Percentiles rank a stretch among this genome's conserved stretches.
Evolutionary conservation across 2,888 invertebrate species (phyloP).

Genomic region (Zygaena filipendulae): DNA sequence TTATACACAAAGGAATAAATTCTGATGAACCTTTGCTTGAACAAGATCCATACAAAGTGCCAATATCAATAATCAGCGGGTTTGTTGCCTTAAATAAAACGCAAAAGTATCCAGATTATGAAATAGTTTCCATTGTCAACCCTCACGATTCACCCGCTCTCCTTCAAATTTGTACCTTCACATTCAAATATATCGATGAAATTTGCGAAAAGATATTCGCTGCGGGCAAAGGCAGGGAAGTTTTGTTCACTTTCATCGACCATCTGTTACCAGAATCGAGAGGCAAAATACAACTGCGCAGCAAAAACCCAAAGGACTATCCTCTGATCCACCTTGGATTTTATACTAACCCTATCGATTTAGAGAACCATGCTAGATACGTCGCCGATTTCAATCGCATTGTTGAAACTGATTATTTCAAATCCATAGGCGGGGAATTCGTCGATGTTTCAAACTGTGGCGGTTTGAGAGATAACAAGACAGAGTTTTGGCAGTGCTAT

Average conservation of each 20-base stretch:
- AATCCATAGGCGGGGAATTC: constrained; percentile 20
- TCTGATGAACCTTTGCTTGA: constrained; percentile 38
- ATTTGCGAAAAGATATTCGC: constrained; percentile 22
- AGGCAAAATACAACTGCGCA: constrained; percentile 25
- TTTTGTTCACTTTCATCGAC: constrained; percentile 16
- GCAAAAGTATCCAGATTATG: constrained; percentile 23
- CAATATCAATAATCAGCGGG: constrained; percentile 16
- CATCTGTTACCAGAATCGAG: constrained; percentile 39
- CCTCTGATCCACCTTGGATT: constrained; percentile 26
- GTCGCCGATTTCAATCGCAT: constrained; percentile 25
- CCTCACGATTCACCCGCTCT: constrained; percentile 7
- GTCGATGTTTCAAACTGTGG: constrained; percentile 22
- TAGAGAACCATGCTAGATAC: constrained; percentile 22
- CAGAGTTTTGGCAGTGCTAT: constrained; percentile 35
- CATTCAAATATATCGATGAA: constrained; percentile 42
- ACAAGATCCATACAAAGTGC: constrained; percentile 19
- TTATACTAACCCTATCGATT: constrained; percentile 22
- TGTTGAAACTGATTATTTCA: constrained; percentile 26
- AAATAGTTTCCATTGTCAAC: constrained; percentile 16
- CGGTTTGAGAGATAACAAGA: constrained; percentile 18
- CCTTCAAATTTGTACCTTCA: constrained; percentile 33
- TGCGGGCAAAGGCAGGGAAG: constrained; percentile 19
- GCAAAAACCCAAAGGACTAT: constrained; percentile 23
- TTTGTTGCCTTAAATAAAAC: constrained; percentile 22
- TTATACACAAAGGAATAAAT: constrained; percentile 18